Percentiles rank a stretch among this genome's conserved stretches.
Conservation (phyloP, 2,113 vertebrate genomes). For the Pteropus alecto region DNA sequence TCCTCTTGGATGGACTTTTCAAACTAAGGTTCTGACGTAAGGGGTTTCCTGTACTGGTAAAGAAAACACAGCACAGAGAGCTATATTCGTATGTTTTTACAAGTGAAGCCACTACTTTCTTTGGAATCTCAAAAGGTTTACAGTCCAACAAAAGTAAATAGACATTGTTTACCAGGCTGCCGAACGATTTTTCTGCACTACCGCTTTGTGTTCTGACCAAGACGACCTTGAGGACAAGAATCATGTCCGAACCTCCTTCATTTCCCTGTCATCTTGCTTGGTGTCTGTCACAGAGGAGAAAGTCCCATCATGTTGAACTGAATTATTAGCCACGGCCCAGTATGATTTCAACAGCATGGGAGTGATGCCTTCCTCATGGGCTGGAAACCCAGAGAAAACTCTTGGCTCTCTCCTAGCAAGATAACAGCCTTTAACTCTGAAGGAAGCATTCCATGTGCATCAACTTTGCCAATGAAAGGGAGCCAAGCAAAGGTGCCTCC, state of each 20-base stretch:
- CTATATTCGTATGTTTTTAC: not conserved
- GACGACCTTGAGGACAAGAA: not conserved
- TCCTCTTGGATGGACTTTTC: not conserved
- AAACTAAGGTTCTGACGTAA: not conserved
- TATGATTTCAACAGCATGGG: constrained; percentile 46
- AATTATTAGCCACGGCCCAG: constrained; percentile 30
- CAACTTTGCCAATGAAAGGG: constrained; percentile 12
- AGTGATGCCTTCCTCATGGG: not conserved
- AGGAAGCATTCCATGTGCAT: constrained; percentile 19
- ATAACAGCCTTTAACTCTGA: constrained; percentile 53
- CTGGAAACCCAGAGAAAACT: constrained; percentile 47
- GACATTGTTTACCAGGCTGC: not conserved
- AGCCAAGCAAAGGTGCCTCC: constrained; percentile 38
- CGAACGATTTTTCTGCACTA: not conserved
- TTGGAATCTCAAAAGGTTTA: not conserved
- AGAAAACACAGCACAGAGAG: not conserved
- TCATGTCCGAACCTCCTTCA: not conserved
- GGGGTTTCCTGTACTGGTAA: too few relatives aligned
- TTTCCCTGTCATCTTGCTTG: not conserved
- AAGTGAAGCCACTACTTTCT: not conserved
- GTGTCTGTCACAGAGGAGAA: not conserved
- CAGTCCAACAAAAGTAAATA: not conserved
- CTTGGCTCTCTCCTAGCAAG: constrained; percentile 42
- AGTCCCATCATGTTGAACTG: not conserved
- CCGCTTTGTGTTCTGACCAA: not conserved